phyloP scores from a whole-genome alignment of 2,797 vertebrate species.

The Catostomus latipinnis region DNA sequence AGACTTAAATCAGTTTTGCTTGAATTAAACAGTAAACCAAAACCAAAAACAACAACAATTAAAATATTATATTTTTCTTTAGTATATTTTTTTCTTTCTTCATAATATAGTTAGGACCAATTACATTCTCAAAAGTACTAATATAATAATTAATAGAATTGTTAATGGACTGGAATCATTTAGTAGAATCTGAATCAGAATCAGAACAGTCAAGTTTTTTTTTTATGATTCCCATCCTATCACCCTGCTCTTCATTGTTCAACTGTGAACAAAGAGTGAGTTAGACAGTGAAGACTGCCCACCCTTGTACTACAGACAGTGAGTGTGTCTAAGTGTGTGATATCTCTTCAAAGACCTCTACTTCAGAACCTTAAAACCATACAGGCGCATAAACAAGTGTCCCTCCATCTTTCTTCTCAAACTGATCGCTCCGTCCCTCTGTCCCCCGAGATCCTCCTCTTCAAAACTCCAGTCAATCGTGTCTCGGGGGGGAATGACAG shows the following conservation, averaged over 20 bases:
- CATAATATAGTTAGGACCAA: too few relatives aligned
- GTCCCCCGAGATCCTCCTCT: slow-evolving; percentile 5
- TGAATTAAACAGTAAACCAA: too few relatives aligned
- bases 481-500: slow-evolving; percentile 11
- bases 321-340: slow-evolving; percentile 8
- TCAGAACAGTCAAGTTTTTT: too few relatives aligned
- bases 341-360: slow-evolving; percentile 19
- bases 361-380: slow-evolving; percentile 25
- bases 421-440: slow-evolving; percentile 15
- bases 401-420: not conserved
- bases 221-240: not conserved
- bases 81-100: too few relatives aligned
- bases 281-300: slow-evolving; percentile 6
- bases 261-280: not conserved
- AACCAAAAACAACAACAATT: too few relatives aligned
- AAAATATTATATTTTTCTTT: too few relatives aligned
- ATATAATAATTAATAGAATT: too few relatives aligned
- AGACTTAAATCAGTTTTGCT: too few relatives aligned
- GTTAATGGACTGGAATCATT: too few relatives aligned
- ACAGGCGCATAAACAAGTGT: slow-evolving; percentile 20
- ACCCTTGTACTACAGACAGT: not conserved
- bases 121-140: too few relatives aligned
- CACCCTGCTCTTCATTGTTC: not conserved
- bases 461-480: slow-evolving; percentile 18
- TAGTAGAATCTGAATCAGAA: too few relatives aligned